These are phyloP conservation scores for Tautogolabrus adspersus DNA, from an alignment of 2,113 vertebrate genomes.

Conservation along the genomic window DNA sequence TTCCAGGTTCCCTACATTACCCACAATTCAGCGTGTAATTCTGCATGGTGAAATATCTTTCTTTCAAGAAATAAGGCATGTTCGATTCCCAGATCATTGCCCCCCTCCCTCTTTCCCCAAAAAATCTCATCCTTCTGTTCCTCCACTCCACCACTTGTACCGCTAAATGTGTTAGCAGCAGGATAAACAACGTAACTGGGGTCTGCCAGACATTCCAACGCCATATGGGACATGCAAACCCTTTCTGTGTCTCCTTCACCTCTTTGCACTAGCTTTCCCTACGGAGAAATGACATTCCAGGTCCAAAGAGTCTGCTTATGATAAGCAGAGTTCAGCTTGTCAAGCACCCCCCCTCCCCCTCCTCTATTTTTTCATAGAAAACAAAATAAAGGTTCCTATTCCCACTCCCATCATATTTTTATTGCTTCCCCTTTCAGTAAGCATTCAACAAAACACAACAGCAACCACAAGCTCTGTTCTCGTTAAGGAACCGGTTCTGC, in stretches of 20 bases:
- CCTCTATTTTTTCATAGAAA: background rate
- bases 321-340: background rate
- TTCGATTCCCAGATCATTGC: too few relatives aligned
- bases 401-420: constrained; percentile 4
- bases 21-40: too few relatives aligned
- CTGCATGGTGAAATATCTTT: too few relatives aligned
- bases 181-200: constrained; percentile 3
- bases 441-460: constrained; percentile 30
- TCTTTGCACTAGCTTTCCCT: background rate
- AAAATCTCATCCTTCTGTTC: too few relatives aligned
- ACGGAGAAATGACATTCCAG: background rate
- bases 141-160: background rate
- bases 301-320: background rate
- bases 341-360: background rate
- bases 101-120: too few relatives aligned
- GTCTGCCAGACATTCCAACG: constrained; percentile 25
- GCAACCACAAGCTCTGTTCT: constrained; percentile 25
- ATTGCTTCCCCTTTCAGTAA: constrained; percentile 47
- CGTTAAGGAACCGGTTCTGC: constrained; percentile 26
- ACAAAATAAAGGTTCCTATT: constrained; percentile 2
- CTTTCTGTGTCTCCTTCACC: constrained; percentile 28
- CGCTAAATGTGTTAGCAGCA: background rate
- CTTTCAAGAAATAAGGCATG: too few relatives aligned
- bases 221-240: constrained; percentile 53
- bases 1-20: too few relatives aligned